A percentile compares a stretch with the other conserved stretches of the same genome.
Evolutionary conservation across 2,888 invertebrate genomes (phyloP).

Genomic region (Podotricha telesiphe): DNA sequence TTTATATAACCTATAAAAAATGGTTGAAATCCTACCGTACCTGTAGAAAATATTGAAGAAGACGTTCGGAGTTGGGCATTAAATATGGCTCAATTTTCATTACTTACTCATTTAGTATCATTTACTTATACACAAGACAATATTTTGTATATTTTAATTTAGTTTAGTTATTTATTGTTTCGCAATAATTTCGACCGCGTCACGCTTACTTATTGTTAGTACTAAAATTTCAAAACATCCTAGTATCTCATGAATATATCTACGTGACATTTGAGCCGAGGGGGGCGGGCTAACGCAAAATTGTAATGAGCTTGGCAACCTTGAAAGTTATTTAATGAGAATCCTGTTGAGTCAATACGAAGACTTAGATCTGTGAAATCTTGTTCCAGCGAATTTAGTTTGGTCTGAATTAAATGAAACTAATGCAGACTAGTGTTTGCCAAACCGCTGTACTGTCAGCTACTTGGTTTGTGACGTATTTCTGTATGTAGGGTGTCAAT

Average conservation of each 20-base stretch:
- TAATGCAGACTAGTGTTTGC: conserved; percentile 44
- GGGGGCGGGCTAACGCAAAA: conserved; percentile 37
- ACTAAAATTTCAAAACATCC: conserved; percentile 11
- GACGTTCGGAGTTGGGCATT: too few species aligned
- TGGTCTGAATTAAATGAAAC: conserved; percentile 37
- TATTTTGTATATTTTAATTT: neutral
- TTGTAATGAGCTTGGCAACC: conserved; percentile 46
- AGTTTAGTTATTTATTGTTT: neutral
- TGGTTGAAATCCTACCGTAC: too few species aligned
- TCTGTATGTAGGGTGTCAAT: conserved; percentile 38
- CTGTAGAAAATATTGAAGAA: too few species aligned
- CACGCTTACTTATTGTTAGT: conserved; percentile 17
- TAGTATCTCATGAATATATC: conserved; percentile 28
- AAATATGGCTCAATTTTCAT: too few species aligned
- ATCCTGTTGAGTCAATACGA: conserved; percentile 35
- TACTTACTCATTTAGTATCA: too few species aligned
- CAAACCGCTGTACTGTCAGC: conserved; percentile 39
- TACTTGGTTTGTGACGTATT: conserved; percentile 44
- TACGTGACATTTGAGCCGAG: conserved; percentile 35
- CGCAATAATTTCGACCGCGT: conserved; percentile 17
- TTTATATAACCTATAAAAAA: too few species aligned
- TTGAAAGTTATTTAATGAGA: conserved; percentile 43
- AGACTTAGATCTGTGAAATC: conserved; percentile 36
- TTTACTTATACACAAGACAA: too few species aligned
- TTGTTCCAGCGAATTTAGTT: conserved; percentile 30